Percentiles rank a stretch among this genome's conserved stretches.
These are phyloP conservation scores for Manacus vitellinus DNA, from an alignment of 2,113 vertebrate genomes.

Conservation along the genomic window DNA sequence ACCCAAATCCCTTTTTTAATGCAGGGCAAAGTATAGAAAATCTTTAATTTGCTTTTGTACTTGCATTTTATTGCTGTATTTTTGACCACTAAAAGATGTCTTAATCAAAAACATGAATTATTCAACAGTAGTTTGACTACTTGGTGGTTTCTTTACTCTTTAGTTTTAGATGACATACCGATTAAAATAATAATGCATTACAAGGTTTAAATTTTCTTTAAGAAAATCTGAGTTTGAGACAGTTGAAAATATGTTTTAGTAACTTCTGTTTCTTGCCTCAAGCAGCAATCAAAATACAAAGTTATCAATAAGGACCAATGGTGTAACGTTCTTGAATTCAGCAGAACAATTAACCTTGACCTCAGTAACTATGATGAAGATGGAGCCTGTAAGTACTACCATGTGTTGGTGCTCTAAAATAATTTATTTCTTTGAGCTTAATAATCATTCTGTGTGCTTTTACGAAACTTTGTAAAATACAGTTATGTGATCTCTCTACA, in stretches of 20 bases:
- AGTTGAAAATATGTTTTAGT: background rate
- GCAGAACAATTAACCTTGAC: constrained; percentile 98
- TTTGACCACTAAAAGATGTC: background rate
- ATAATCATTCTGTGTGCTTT: background rate
- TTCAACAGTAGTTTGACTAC: background rate
- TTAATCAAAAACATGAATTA: background rate
- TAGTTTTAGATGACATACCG: background rate
- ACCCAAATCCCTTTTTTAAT: background rate
- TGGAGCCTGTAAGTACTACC: constrained; percentile 90
- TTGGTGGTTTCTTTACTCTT: background rate
- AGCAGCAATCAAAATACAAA: constrained; percentile 99
- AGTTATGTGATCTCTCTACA: constrained; percentile 66
- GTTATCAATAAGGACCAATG: constrained; percentile 99
- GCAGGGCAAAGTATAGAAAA: background rate
- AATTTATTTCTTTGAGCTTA: background rate
- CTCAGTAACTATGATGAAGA: constrained; percentile 99
- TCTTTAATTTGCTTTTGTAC: background rate
- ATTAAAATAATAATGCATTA: background rate
- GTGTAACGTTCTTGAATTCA: constrained; percentile 99
- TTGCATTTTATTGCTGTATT: background rate
- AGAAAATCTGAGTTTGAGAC: background rate
- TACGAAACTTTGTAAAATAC: constrained; percentile 10
- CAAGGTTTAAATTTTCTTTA: background rate
- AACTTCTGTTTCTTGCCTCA: constrained; percentile 60
- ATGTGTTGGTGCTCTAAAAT: background rate